Conservation (phyloP, 1,140 invertebrate species). For the Araneus ventricosus region DNA sequence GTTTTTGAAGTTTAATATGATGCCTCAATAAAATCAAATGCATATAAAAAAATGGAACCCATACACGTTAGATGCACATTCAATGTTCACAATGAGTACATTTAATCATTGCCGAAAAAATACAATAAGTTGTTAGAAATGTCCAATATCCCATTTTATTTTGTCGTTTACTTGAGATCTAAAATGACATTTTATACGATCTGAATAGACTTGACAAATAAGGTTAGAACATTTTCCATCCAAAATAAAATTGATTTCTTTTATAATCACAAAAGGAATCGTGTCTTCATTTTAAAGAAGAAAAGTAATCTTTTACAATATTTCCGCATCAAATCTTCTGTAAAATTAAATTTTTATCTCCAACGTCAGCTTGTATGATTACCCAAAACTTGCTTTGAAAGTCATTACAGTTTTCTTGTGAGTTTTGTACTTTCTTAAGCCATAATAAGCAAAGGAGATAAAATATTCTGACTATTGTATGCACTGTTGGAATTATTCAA, state of each 20-base stretch:
- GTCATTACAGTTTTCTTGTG: background rate
- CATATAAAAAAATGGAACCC: no score
- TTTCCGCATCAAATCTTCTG: background rate
- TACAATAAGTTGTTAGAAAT: no score
- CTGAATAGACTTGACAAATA: background rate
- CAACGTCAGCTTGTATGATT: background rate
- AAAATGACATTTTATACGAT: background rate
- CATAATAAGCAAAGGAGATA: background rate
- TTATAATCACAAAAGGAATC: background rate
- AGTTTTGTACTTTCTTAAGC: background rate
- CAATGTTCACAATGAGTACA: no score
- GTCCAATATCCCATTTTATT: no score
- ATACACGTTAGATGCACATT: no score
- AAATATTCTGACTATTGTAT: background rate
- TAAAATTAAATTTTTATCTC: constrained; percentile 17
- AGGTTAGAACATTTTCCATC: background rate
- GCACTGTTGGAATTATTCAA: background rate
- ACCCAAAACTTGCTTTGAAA: background rate
- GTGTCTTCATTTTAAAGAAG: background rate
- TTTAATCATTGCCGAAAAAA: no score
- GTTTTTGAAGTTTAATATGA: no score
- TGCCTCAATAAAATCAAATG: no score
- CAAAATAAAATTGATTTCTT: constrained; percentile 3
- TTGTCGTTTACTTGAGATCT: background rate
- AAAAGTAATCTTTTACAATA: background rate